Base-by-base conservation (phyloP, 2,797 vertebrate species). In the Poeciliopsis paucimaculata region DNA sequence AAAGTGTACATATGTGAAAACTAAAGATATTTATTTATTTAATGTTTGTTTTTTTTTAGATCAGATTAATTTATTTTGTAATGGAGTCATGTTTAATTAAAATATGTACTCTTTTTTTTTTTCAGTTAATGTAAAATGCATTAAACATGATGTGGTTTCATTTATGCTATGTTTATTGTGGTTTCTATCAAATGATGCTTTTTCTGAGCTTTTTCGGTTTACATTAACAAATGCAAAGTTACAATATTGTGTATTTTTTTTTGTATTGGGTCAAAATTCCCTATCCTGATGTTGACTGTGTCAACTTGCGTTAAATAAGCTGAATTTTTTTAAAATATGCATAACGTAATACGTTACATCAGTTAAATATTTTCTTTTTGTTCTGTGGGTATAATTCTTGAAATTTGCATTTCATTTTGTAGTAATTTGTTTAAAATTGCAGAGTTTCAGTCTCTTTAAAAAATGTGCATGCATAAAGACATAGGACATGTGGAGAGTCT, bases 11-110 rank as follows among this genome's bases (percentile, higher is more conserved):
- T 95, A 95, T 95, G 91, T 90, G 89, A 79, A 46, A 91, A 70
- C 11, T 43, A 94, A 95, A 95, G 79, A 95, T 96, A 96, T 96
- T 96, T 96, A 96, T 96, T 96, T 96, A 95, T 95, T 95, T 94
- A 83, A 81, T 78, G 75, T 55, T 82, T 81, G 77, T 86, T 62
- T 60, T 51, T 51, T 53, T 53, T 26, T 10, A 53, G 23, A 60
- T 84, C 46, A 71, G 57, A 73, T 88, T 94, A 93, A 95, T 84
- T 96, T 96, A 96, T 96, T 95, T 89, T 90, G 73, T 82, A 43
- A 80, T 23, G 39, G 78, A 80, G 66, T 45, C n/a, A 8, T 73
- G n/a, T 78, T 31, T 71, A 16, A 89, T 91, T 92, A 95, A 94
- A 76, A 82, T 43, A 82, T 43, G 66, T 70, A 84, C 51, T 43